Evolutionary conservation across 2,797 vertebrate species (phyloP).

Genomic region (Phoeniculus purpureus): DNA sequence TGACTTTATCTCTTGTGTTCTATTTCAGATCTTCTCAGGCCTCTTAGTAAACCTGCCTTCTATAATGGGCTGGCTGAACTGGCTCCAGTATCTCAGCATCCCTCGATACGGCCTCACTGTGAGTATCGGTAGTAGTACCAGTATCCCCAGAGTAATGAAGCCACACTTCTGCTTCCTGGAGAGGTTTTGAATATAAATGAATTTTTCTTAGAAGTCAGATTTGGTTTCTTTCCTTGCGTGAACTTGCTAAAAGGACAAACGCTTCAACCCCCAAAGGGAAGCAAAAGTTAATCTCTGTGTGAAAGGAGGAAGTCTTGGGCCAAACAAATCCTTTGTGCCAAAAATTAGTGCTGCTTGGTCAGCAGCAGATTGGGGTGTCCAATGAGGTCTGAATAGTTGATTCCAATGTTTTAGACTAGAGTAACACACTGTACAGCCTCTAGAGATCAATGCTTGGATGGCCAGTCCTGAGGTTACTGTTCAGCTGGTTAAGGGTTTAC

Average conservation of each 20-base stretch:
- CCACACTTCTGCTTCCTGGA: background rate
- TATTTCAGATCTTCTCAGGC: slow-evolving; percentile 72
- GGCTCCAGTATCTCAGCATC: slow-evolving; percentile 75
- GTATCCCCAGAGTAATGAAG: background rate
- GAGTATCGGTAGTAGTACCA: slow-evolving; percentile 4
- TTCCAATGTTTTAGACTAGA: background rate
- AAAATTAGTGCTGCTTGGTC: background rate
- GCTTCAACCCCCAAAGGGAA: background rate
- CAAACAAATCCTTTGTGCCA: background rate
- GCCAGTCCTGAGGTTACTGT: background rate
- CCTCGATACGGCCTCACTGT: slow-evolving; percentile 70
- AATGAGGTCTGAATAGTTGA: background rate
- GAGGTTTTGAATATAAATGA: background rate
- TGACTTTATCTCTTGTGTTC: background rate
- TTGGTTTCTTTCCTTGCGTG: background rate
- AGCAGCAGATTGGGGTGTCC: background rate
- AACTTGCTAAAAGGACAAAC: background rate
- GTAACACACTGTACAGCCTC: background rate
- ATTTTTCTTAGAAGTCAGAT: background rate
- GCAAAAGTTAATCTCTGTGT: background rate
- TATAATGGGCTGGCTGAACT: slow-evolving; percentile 70
- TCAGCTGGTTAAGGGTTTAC: background rate
- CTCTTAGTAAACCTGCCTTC: slow-evolving; percentile 74
- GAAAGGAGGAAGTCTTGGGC: background rate
- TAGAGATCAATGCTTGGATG: background rate